Evolutionary conservation across 2,888 invertebrate species (phyloP).

Genomic region (Papilio demoleus): DNA sequence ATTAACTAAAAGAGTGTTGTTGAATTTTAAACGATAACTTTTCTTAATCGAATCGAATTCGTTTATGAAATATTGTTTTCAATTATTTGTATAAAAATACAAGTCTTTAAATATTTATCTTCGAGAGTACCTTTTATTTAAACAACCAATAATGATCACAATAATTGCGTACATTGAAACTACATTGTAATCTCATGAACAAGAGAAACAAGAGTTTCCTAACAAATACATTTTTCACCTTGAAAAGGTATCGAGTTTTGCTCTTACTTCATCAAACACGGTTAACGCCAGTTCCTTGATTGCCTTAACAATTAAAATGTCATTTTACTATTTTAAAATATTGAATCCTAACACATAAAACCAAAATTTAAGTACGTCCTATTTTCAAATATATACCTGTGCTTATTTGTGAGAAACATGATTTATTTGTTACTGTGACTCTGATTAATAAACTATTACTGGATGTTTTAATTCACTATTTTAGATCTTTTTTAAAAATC

Average conservation of each 20-base stretch:
- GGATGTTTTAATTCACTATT: no score
- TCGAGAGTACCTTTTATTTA: conserved; percentile 22
- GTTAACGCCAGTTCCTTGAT: conserved; percentile 3
- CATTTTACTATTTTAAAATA: conserved; percentile 7
- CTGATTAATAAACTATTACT: background rate
- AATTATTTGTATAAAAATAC: background rate
- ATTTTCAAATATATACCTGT: background rate
- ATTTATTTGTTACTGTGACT: conserved; percentile 7
- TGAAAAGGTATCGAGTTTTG: conserved; percentile 2
- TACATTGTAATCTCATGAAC: conserved; percentile 50
- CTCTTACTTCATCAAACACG: background rate
- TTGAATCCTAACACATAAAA: background rate
- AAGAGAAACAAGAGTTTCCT: conserved; percentile 53
- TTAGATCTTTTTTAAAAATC: no score
- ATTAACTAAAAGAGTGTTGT: background rate
- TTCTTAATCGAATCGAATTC: background rate
- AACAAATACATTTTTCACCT: conserved; percentile 41
- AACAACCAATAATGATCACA: conserved; percentile 30
- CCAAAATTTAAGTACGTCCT: conserved; percentile 17
- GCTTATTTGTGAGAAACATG: background rate
- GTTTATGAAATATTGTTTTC: background rate
- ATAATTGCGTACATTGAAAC: conserved; percentile 42
- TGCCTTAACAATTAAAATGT: conserved; percentile 20
- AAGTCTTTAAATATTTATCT: conserved; percentile 4
- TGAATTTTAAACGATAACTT: background rate